Base-by-base conservation (phyloP, 2,113 vertebrate species). In the Lamprologus sp. region DNA sequence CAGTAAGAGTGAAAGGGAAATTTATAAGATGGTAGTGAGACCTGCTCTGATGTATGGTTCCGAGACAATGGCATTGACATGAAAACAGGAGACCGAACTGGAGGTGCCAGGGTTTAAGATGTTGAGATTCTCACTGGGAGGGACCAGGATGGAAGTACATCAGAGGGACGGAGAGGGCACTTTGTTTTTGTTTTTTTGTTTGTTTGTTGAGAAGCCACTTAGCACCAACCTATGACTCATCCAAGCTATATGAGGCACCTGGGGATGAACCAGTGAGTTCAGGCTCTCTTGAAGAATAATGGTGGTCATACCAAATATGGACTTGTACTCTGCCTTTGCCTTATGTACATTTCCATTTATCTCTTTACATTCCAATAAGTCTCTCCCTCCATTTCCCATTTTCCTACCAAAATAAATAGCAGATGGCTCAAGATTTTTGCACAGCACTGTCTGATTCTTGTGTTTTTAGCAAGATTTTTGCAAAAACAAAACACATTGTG, bases 81-180 rank as follows among this genome's bases (percentile, higher is more conserved):
- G 2, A 37, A 65, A 37, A 65, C 33, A 65, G 60, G 60, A 65
- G 33, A n/a, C 33, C 10, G 1, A 65, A 35, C 17, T 37, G 60
- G 60, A 37, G 60, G 9, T 65, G 60, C 9, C 60, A 12, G 60
- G 1, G 33, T 65, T 65, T 35, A 65, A 65, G 63, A 40, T 23
- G 35, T 6, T 21, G 12, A 68, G 35, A 23, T 70, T 70, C n/a
- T 37, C 4, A 37, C 33, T 37, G 33, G 33, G 10, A 65, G 6
- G 12, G 63, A 68, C 10, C 60, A 37, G 10, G 33, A 65, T 8
- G 60, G 33, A 5, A 13, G 0, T 65, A 65, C 0, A 5, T 65
- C 33, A 65, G 60, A 37, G 60, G 33, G 60, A 65, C 0, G 2
- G 58, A 63, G 58, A n/a, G 17, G 58, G 31, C 17, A n/a, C 58